Base-by-base conservation (phyloP, 2,888 invertebrate species). In the Luffia ferchaultella region DNA sequence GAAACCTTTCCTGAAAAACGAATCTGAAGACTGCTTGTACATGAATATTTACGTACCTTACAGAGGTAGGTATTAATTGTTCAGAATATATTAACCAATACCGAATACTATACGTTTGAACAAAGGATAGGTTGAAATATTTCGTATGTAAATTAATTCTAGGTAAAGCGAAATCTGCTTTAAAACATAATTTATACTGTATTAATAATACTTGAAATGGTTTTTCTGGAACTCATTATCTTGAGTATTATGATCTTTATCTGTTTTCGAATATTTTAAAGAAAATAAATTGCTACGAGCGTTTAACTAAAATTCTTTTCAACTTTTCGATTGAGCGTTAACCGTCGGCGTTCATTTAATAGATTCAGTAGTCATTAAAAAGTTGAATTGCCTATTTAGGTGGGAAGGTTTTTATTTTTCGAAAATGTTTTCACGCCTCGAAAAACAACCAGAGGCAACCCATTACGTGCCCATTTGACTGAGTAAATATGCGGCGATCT, bases 1-100 rank as follows among this genome's bases (percentile, higher is more conserved):
- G 56, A 80, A 90, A 60, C 88, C 90, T 1, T 91, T 90, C 75
- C 72, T 93, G 49, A 76, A 74, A 56, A 86, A 88, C 51, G 90
- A 93, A 67, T 91, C 88, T 48, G 93, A 93, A 77, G 97, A 98
- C 70, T 98, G 97, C 64, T 83, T 97, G 50, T 95, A 93, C 70
- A 85, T 98, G 65, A 98, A 97, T 75, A 89, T 98, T 55, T 98
- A 95, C 73, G 91, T 93, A 30, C 97, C 97, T 1, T 89, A 90
- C 55, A 87, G 89, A 79, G 93, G 95, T 95, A 76, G 88, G 90
- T 61, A 16, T 16, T 41, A 43, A 12, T 42, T 42, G n/a, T 30
- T 30, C 12, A 12, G 30, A 3, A 12, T 30, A 30, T 30, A 12
- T 30, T 7, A 7, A 30, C n/a, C n/a, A n/a, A n/a, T n/a, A n/a